A percentile compares a stretch with the other conserved stretches of the same genome.
phyloP scores from a whole-genome alignment of 1,140 invertebrate species.

The Venustaconcha ellipsiformis region DNA sequence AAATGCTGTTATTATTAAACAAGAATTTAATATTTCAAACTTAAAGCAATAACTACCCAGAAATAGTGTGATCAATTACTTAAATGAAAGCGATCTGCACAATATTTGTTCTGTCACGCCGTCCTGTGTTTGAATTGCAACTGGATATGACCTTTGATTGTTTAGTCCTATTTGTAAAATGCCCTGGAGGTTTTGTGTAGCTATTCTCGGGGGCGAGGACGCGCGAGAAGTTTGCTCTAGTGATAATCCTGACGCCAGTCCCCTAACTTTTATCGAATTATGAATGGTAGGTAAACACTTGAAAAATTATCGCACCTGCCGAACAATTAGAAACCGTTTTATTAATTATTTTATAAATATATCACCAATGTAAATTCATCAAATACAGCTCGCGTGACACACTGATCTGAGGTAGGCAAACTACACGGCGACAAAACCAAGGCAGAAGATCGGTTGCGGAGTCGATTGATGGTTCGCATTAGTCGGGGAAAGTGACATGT shows the following conservation, averaged over 20 bases:
- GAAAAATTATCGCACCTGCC: slow-evolving; percentile 24
- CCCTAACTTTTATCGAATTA: slow-evolving; percentile 31
- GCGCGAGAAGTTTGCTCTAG: not conserved
- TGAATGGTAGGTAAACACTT: slow-evolving; percentile 31
- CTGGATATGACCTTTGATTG: no score
- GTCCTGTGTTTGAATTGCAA: no score
- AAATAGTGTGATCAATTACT: no score
- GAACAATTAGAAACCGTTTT: slow-evolving; percentile 30
- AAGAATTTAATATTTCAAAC: no score
- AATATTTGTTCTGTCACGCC: no score
- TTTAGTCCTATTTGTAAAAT: no score
- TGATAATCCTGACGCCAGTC: slow-evolving; percentile 31
- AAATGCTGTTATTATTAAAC: no score
- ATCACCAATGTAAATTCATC: slow-evolving; percentile 29
- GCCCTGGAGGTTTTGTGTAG: no score
- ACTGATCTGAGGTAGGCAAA: slow-evolving; percentile 27
- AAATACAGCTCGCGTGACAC: slow-evolving; percentile 14
- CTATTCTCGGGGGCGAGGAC: no score
- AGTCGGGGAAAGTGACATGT: slow-evolving; percentile 19
- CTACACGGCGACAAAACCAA: slow-evolving; percentile 27
- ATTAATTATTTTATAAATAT: slow-evolving; percentile 38
- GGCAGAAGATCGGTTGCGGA: slow-evolving; percentile 13
- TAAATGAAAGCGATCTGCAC: no score
- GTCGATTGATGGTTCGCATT: slow-evolving; percentile 29
- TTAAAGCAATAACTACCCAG: no score